phyloP scores from a whole-genome alignment of 2,113 vertebrate species.

The Rattus norvegicus region DNA sequence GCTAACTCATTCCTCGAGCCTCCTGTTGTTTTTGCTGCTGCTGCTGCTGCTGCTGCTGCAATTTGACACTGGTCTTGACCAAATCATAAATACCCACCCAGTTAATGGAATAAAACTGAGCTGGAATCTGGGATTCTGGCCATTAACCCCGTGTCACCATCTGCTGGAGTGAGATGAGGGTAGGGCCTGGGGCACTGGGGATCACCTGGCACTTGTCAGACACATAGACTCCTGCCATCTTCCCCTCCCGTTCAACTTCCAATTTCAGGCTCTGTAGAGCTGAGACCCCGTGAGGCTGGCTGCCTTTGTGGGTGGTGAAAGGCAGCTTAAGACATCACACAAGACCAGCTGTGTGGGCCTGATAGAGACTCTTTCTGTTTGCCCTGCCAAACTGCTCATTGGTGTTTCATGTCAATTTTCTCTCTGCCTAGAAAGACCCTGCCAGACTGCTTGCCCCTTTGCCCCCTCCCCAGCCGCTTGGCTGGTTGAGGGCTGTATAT shows the following conservation, averaged over 20 bases:
- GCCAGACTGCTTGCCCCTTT: neutral
- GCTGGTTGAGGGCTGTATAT: neutral
- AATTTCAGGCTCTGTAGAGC: neutral
- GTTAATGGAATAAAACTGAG: constrained; percentile 73
- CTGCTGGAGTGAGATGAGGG: constrained; percentile 49
- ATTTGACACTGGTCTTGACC: constrained; percentile 11
- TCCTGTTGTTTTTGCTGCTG: neutral
- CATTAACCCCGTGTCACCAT: constrained; percentile 71
- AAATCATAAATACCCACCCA: constrained; percentile 45
- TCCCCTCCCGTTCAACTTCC: accelerated
- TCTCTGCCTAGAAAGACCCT: neutral
- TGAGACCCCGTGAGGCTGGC: neutral
- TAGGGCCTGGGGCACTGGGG: constrained; percentile 13
- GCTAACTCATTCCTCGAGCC: constrained; percentile 4
- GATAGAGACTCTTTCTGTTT: neutral
- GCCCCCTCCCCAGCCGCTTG: neutral
- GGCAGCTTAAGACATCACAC: neutral
- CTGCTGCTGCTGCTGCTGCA: neutral
- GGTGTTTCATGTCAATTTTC: neutral
- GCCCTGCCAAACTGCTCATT: neutral
- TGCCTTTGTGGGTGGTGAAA: neutral
- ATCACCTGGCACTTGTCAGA: neutral
- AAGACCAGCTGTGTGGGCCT: neutral
- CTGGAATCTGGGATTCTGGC: constrained; percentile 44
- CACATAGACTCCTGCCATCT: neutral